Conservation (phyloP, 2,113 vertebrate species). For the Ceratotherium simum region DNA sequence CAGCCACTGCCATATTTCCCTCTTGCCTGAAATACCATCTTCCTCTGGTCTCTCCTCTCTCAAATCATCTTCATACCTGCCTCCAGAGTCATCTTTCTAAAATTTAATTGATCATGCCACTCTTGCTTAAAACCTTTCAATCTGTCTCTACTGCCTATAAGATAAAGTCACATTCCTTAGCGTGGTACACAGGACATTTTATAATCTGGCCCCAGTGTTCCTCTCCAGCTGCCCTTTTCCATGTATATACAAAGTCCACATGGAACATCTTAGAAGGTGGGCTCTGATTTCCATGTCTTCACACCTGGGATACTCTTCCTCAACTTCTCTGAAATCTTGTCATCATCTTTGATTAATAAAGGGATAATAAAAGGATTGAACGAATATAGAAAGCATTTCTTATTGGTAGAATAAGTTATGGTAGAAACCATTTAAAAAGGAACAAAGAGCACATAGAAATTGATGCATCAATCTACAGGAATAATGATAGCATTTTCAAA, state of each 20-base stretch:
- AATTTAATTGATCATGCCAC: neutral
- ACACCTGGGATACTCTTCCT: neutral
- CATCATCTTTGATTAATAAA: constrained; percentile 21
- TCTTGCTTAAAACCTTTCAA: neutral
- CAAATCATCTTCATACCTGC: neutral
- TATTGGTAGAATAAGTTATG: neutral
- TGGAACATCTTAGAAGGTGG: neutral
- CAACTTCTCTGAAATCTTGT: neutral
- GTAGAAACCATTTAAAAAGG: neutral
- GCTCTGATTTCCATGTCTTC: neutral
- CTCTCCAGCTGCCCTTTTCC: neutral
- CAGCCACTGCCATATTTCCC: neutral
- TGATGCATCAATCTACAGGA: neutral
- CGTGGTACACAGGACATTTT: neutral
- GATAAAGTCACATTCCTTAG: neutral
- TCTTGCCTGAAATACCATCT: neutral
- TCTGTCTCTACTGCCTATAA: neutral
- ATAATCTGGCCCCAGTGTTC: neutral
- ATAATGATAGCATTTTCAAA: neutral
- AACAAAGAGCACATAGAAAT: neutral
- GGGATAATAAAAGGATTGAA: neutral
- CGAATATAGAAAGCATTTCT: neutral
- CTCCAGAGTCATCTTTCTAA: neutral
- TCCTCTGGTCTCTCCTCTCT: neutral
- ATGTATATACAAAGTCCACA: neutral